Evolutionary conservation across 2,888 invertebrate species (phyloP), one percentile per base, ranked within the genome.

Genomic region (Tenthredo distinguenda): DNA sequence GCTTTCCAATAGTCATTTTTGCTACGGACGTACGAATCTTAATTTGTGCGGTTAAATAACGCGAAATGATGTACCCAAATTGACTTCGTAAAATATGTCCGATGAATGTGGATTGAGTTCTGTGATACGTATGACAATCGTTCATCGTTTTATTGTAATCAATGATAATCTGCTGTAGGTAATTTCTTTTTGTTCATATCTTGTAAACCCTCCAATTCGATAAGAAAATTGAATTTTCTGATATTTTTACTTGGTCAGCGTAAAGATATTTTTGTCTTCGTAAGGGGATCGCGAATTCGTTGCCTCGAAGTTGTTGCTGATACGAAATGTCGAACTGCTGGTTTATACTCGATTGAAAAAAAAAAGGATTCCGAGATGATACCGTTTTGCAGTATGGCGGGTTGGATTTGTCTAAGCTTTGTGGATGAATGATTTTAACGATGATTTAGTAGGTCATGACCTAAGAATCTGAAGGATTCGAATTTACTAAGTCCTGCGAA

Each of bases 1-100:
- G 77, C 65, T 85, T 83, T 77, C 72, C 71, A 85, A 86, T 86
- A 85, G 50, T 47, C 7, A 77, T 55, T 55, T 55, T 77, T 31
- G 50, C 10, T 68, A 68, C 26, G 43, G 43, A 55, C 18, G 31
- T 40, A 47, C 34, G 31, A 55, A 77, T 31, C 31, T 26, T 31
- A 55, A 77, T 77, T 50, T 34, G 55, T 12, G 12, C 21, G 43
- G 12, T n/a, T 0, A 15, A 34, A 31, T 40, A 74, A 40, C 74
- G 74, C 21, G 43, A 74, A 74, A 74, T 74, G 4, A 74, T 43
- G 43, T 31, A 15, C 43, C 12, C 3, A 43, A 21, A 74, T 74
- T n/a, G 72, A 40, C 40, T 10, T 40, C 72, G 40, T 72, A 72
- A 40, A 72, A 40, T 40, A 9, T 40, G n/a, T 10, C 10, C 21